phyloP scores from a whole-genome alignment of 2,113 vertebrate species.

The Erinaceus europaeus region DNA sequence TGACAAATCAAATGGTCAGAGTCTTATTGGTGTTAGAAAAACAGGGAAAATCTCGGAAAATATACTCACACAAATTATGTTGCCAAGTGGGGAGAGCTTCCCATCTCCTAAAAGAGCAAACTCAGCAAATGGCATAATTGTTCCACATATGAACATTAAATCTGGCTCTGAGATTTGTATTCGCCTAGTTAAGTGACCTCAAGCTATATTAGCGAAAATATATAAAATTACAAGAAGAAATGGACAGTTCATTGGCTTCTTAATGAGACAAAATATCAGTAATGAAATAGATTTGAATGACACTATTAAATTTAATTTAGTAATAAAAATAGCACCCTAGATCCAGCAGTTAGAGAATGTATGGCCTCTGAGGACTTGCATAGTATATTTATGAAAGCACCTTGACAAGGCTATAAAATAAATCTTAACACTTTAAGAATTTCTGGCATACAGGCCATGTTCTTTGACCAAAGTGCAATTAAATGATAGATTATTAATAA shows the following conservation, averaged over 20 bases:
- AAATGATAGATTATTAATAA: background rate
- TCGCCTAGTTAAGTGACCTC: background rate
- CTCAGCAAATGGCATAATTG: background rate
- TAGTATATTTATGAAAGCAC: background rate
- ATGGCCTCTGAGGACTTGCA: background rate
- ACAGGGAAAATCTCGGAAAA: background rate
- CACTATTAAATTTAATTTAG: background rate
- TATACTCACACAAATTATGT: background rate
- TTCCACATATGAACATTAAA: background rate
- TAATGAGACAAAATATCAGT: background rate
- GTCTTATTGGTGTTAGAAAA: background rate
- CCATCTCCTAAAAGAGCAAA: background rate
- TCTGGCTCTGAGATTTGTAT: background rate
- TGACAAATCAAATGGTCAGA: background rate
- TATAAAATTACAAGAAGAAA: background rate
- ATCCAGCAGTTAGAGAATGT: background rate
- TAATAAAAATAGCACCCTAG: background rate
- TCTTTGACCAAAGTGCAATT: background rate
- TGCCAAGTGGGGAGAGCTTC: background rate
- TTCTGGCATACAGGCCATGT: background rate
- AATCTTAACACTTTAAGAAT: constrained; percentile 6
- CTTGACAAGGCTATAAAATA: background rate
- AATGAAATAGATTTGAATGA: background rate
- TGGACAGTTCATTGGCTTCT: background rate
- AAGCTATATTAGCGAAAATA: background rate